Evolutionary conservation across 2,797 vertebrate species (phyloP).

Genomic region (Clarias platycephalus): DNA sequence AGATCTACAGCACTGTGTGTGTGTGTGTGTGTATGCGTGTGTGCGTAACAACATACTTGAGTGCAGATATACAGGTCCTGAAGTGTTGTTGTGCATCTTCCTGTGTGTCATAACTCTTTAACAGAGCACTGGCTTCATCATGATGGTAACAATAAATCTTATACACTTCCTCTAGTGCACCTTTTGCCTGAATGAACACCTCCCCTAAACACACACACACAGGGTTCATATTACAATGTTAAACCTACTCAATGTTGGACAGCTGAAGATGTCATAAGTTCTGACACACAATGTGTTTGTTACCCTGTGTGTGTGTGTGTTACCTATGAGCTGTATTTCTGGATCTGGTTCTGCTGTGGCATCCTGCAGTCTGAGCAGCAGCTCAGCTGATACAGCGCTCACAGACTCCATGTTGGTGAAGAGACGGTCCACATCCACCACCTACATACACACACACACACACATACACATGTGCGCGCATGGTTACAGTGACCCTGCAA

Average conservation of each 20-base stretch:
- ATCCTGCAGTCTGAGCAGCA: slow-evolving; percentile 83
- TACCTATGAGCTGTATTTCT: slow-evolving; percentile 87
- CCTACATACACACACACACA: slow-evolving; percentile 66
- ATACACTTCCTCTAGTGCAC: slow-evolving; percentile 89
- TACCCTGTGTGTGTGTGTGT: slow-evolving; percentile 19
- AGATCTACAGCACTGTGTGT: not conserved
- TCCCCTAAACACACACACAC: slow-evolving; percentile 74
- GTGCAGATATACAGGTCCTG: slow-evolving; percentile 81
- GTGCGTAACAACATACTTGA: slow-evolving; percentile 81
- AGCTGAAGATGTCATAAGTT: not conserved
- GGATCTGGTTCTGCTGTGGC: slow-evolving; percentile 84
- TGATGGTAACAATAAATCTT: slow-evolving; percentile 97
- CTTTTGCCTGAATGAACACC: slow-evolving; percentile 90
- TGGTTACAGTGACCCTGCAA: not conserved
- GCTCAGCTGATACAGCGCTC: slow-evolving; percentile 84
- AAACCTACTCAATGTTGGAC: not conserved
- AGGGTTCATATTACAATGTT: not conserved
- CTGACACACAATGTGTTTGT: too few relatives aligned
- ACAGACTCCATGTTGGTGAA: slow-evolving; percentile 95
- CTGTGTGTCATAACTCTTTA: slow-evolving; percentile 91
- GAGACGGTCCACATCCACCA: slow-evolving; percentile 88
- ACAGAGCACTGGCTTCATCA: slow-evolving; percentile 84
- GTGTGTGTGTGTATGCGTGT: slow-evolving; percentile 23
- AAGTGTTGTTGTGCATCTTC: slow-evolving; percentile 88
- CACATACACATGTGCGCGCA: not conserved